phyloP scores from a whole-genome alignment of 2,113 vertebrate species.

The Tapirus terrestris region DNA sequence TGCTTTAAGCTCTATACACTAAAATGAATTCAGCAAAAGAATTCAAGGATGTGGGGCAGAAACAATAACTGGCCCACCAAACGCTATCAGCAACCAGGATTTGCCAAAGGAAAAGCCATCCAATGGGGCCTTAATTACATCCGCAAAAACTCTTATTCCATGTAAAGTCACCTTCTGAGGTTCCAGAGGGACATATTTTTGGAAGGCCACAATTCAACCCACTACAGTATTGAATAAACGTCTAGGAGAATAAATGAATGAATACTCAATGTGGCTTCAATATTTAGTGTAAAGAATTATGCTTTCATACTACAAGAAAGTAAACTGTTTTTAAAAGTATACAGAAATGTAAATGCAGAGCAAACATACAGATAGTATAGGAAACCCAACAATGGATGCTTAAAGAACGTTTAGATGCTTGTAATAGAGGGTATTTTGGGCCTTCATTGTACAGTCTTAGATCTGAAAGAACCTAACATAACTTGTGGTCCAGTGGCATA shows the following conservation, averaged over 20 bases:
- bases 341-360: neutral
- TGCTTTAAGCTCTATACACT: neutral
- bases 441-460: neutral
- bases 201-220: neutral
- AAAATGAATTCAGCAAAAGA: neutral
- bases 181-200: neutral
- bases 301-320: neutral
- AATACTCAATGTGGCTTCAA: neutral
- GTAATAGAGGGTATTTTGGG: neutral
- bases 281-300: neutral
- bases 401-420: neutral
- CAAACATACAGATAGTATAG: neutral
- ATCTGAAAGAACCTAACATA: neutral
- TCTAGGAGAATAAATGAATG: neutral
- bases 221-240: neutral
- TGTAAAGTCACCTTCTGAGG: neutral
- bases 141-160: neutral
- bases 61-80: neutral
- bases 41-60: neutral
- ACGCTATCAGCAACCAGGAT: neutral
- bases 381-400: neutral
- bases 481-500: neutral
- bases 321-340: neutral
- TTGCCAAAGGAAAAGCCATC: neutral
- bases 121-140: neutral